Conservation (phyloP, 2,113 vertebrate genomes). For the Phrynosoma platyrhinos region DNA sequence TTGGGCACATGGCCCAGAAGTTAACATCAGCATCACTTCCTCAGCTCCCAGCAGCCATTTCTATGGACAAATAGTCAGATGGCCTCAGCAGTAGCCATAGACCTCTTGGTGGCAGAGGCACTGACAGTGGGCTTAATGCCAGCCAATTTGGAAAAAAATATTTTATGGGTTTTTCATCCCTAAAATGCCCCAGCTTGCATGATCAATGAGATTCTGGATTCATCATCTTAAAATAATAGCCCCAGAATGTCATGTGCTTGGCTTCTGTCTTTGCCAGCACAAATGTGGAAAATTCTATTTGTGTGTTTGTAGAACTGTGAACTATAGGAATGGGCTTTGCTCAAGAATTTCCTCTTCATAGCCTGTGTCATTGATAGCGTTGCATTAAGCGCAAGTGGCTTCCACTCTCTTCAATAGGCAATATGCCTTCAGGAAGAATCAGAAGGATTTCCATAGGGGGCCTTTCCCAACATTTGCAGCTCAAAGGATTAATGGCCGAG, state of each 20-base stretch:
- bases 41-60: too few species aligned
- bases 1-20: too few species aligned
- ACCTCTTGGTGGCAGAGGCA: too few species aligned
- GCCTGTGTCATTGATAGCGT: neutral
- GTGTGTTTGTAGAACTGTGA: neutral
- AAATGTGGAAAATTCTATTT: neutral
- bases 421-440: slow-evolving; percentile 31
- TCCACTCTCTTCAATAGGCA: slow-evolving; percentile 45
- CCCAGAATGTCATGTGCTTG: neutral
- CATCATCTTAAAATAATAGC: neutral
- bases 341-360: neutral
- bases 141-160: too few species aligned
- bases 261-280: neutral
- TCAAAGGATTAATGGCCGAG: slow-evolving; percentile 61
- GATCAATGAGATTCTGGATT: neutral
- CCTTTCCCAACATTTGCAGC: slow-evolving; percentile 35
- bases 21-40: too few species aligned
- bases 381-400: slow-evolving; percentile 22
- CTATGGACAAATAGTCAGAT: too few species aligned
- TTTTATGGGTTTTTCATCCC: too few species aligned
- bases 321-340: neutral
- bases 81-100: too few species aligned
- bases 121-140: too few species aligned
- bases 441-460: neutral
- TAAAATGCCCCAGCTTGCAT: too few species aligned